Conservation (phyloP, 2,797 vertebrate genomes). For the Chlorospingus semifuscus region DNA sequence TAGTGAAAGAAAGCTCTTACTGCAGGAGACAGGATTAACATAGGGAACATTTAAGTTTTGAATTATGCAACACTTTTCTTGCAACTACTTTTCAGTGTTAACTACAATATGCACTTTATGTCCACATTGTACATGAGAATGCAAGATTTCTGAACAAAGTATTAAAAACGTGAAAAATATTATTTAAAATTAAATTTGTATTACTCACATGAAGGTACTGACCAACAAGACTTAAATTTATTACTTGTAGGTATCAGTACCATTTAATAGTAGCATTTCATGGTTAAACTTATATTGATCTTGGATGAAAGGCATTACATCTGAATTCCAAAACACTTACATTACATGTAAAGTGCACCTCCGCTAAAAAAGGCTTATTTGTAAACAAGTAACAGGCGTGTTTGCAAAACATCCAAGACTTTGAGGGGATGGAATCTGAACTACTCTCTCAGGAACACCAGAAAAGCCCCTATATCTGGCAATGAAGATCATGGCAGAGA, state of each 20-base stretch:
- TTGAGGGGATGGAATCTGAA: background rate
- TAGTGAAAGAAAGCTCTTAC: background rate
- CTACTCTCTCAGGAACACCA: background rate
- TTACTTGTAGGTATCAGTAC: background rate
- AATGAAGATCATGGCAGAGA: background rate
- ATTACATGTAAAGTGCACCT: background rate
- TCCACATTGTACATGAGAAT: background rate
- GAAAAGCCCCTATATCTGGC: background rate
- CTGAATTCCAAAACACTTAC: background rate
- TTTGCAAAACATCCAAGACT: background rate
- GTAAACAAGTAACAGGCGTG: background rate
- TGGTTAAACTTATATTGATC: background rate
- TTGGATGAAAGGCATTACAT: background rate
- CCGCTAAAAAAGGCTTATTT: background rate
- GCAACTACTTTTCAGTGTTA: background rate
- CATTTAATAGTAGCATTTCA: background rate
- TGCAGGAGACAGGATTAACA: background rate
- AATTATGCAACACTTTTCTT: background rate
- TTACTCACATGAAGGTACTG: background rate
- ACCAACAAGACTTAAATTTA: background rate
- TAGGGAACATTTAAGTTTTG: background rate
- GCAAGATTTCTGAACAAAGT: background rate
- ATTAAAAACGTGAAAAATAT: background rate
- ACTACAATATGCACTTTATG: background rate
- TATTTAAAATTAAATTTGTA: background rate